Base-by-base conservation (phyloP, 2,888 invertebrate genomes). In the Crocallis elinguaria region DNA sequence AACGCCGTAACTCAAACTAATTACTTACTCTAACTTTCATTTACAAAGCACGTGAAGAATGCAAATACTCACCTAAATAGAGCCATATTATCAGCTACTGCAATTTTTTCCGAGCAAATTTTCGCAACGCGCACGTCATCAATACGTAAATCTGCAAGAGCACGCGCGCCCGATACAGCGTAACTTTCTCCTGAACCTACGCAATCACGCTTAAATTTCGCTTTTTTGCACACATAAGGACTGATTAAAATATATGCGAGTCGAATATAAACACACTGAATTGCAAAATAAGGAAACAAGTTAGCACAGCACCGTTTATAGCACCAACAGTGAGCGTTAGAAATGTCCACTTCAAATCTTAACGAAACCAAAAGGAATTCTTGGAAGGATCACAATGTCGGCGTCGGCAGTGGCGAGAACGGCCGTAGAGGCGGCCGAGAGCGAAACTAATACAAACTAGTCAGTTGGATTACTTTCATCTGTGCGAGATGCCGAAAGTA, bases 391-490 rank as follows among this genome's bases (percentile, higher is more conserved):
- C 61, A 60, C 57, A 57, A 62, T 49, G 52, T 52, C 54, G 23
- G 60, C 49, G 48, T 35, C 13, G 55, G 49, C 49, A 35, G 45
- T 41, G 45, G 29, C 49, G 41, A 59, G 61, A 67, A 65, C 58
- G 63, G 52, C 68, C 67, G 66, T 70, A 70, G 69, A 71, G 73
- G 71, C 73, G 64, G 71, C 64, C 71, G 85, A 86, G 83, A 88
- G 88, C 86, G 88, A 82, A 86, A 82, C 87, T 82, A 88, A 88
- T 77, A 80, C 77, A 72, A 76, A 71, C 81, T 73, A 78, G 80
- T 73, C 73, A 76, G 73, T 75, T 70, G 77, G 74, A 84, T 86
- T 85, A 88, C 89, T 88, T 90, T 90, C 89, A 84, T 88, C 82
- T 75, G 75, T 74, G 70, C 66, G 77, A 79, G 81, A 83, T 77